Conservation (phyloP, 2,797 vertebrate species). For the Tauraco hartlaubi region DNA sequence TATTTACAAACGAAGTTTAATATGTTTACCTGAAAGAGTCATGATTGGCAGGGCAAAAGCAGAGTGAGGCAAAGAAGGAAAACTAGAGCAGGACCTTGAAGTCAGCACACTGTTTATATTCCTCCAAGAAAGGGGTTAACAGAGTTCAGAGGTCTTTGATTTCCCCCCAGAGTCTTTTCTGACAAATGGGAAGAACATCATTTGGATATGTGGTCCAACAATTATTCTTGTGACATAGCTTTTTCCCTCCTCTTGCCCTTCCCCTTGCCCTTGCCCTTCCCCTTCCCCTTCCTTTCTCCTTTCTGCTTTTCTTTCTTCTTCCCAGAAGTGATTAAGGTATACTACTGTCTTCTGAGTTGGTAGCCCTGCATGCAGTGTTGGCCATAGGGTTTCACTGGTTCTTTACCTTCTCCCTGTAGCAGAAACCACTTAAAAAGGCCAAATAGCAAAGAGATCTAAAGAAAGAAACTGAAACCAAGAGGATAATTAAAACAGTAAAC, state of each 20-base stretch:
- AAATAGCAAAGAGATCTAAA: neutral
- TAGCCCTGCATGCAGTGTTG: neutral
- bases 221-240: neutral
- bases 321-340: neutral
- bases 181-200: neutral
- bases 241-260: neutral
- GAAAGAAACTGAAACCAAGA: neutral
- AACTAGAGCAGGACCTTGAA: neutral
- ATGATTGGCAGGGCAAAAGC: neutral
- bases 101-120: neutral
- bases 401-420: neutral
- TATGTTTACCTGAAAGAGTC: neutral
- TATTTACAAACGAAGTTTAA: neutral
- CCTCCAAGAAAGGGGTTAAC: neutral
- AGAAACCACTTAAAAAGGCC: neutral
- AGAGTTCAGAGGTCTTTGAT: neutral
- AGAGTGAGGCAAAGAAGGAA: neutral
- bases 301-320: too few species aligned
- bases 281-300: too few species aligned
- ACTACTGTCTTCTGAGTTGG: neutral
- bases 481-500: conserved; percentile 31
- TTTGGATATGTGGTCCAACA: neutral
- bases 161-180: neutral
- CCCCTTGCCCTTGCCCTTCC: too few species aligned
- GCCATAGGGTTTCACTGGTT: neutral